A percentile compares a stretch with the other conserved stretches of the same genome.
Evolutionary conservation across 2,797 vertebrate genomes (phyloP).

Genomic region (Cheirogaleus major): DNA sequence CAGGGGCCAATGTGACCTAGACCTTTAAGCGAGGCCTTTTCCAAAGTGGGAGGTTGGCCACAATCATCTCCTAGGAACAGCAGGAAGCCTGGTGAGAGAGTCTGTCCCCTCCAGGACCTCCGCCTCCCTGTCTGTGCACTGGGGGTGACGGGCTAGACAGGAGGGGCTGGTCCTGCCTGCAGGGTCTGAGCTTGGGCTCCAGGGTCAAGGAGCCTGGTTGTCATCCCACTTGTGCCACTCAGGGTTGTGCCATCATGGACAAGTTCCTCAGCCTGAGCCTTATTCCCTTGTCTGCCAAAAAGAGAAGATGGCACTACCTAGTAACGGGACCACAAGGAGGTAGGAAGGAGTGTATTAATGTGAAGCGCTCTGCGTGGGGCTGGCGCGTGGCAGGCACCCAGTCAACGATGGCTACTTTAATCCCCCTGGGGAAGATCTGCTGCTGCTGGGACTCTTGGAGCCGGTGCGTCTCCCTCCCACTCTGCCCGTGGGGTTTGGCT

Average conservation of each 20-base stretch:
- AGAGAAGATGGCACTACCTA: no score
- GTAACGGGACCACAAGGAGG: not conserved
- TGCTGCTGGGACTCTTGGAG: not conserved
- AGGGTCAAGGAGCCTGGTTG: not conserved
- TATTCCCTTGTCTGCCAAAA: not conserved
- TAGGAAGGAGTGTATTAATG: not conserved
- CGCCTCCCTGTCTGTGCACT: not conserved
- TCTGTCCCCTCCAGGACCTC: not conserved
- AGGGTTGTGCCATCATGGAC: not conserved
- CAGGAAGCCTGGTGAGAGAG: not conserved
- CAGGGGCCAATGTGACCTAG: not conserved
- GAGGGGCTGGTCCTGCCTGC: no score
- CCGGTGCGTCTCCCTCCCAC: not conserved
- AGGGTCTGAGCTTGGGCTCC: not conserved
- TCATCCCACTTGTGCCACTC: not conserved
- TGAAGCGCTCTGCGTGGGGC: not conserved
- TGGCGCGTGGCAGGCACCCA: not conserved
- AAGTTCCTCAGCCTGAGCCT: not conserved
- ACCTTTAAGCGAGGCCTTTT: not conserved
- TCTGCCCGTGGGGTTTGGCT: conserved; percentile 6
- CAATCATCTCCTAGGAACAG: not conserved
- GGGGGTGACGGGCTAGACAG: fast-evolving
- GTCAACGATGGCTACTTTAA: not conserved
- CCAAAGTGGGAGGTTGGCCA: not conserved
- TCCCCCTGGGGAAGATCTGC: not conserved